Evolutionary conservation across 2,888 invertebrate genomes (phyloP), one percentile per base, ranked within the genome.

Genomic region (Bombylius major): DNA sequence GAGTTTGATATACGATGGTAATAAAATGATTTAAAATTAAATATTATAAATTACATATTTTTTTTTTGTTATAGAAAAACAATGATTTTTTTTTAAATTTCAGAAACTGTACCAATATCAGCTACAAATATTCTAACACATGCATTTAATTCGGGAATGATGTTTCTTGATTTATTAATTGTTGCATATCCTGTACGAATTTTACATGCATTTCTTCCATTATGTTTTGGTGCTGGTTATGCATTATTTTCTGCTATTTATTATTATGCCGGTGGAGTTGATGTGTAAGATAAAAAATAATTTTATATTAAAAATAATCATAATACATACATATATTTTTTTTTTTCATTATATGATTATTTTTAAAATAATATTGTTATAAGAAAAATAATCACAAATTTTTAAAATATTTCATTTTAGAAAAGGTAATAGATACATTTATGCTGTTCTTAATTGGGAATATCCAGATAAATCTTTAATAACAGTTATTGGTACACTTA

Each of bases 361-460:
- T 23, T n/a, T 23, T 23, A 23, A 23, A 23, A 23, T 23, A 23
- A 23, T 23, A 23, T 23, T 23, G 23, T 23, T 3, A 23, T 23
- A 23, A 23, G 23, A 23, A 23, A 23, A 1, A 23, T 23, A 23
- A 23, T 23, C 23, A 23, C 23, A 2, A 23, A 23, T 23, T 23
- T 23, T 23, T n/a, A n/a, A 23, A 23, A 23, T 23, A 23, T 23
- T 3, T 50, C 31, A 9, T 33, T 71, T 51, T 59, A 79, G 80
- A 60, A 69, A 75, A 46, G 86, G 86, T 1, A 67, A 78, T 11
- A 77, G 77, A 0, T 83, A 80, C 58, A 87, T 91, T 59, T 91
- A 91, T 68, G 79, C 81, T 42, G 79, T 87, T 0, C 74, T 91
- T 45, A 81, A 90, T 70, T 91, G 90, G 89, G 76, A 78, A 58